A percentile compares a stretch with the other conserved stretches of the same genome.
Conservation (phyloP, 2,888 invertebrate species). For the Dryadula phaetusa region DNA sequence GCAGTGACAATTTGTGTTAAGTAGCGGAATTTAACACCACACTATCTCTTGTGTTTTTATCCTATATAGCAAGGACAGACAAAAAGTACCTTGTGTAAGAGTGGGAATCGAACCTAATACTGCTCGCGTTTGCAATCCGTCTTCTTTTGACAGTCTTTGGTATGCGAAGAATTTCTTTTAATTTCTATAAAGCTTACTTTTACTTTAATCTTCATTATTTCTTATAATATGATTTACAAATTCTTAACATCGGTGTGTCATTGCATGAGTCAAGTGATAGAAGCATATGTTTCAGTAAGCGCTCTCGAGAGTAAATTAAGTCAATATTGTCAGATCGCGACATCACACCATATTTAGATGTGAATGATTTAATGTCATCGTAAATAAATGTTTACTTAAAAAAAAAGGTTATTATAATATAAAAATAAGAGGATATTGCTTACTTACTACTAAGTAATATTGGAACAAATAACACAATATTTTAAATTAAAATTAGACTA, state of each 20-base stretch:
- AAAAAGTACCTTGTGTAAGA: too few species aligned
- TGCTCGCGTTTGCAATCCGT: too few species aligned
- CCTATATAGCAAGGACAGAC: too few species aligned
- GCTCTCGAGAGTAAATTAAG: conserved; percentile 30
- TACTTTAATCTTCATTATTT: not conserved
- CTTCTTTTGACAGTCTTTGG: too few species aligned
- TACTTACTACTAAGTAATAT: too few species aligned
- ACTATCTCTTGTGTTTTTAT: too few species aligned
- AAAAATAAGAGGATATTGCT: not conserved
- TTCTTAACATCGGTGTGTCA: conserved; percentile 32
- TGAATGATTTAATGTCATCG: conserved; percentile 33
- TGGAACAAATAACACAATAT: too few species aligned
- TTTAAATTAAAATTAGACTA: too few species aligned
- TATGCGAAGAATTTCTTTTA: not conserved
- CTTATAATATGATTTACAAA: too few species aligned
- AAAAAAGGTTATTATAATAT: conserved; percentile 13
- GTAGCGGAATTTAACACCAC: too few species aligned
- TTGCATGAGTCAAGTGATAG: conserved; percentile 42
- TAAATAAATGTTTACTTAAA: conserved; percentile 37
- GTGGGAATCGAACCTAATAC: too few species aligned
- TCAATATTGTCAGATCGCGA: conserved; percentile 39
- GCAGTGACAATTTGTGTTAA: too few species aligned
- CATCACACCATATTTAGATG: conserved; percentile 39
- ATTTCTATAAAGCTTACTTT: not conserved
- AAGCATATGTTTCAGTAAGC: conserved; percentile 42